A percentile compares a stretch with the other conserved stretches of the same genome.
These are phyloP conservation scores for Umimayanthus chanpuru DNA, from an alignment of 92 coral and sea anemone species.

Conservation along the genomic window DNA sequence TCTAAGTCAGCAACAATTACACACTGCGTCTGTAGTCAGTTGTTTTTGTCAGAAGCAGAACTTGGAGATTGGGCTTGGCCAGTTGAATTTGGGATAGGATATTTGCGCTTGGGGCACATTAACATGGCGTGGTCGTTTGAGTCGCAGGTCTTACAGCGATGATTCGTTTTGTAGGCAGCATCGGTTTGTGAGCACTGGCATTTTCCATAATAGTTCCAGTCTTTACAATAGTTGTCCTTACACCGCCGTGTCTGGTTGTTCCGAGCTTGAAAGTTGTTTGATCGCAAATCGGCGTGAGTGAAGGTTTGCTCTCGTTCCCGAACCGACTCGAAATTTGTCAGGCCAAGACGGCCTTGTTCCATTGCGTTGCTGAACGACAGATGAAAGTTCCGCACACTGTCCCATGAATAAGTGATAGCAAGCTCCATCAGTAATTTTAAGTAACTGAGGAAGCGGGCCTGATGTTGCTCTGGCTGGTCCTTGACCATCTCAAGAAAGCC, in stretches of 20 bases:
- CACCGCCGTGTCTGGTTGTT: neutral
- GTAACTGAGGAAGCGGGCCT: slow-evolving; percentile 33
- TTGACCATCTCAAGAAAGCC: slow-evolving; percentile 49
- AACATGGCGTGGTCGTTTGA: slow-evolving; percentile 48
- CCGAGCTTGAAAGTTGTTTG: slow-evolving; percentile 31
- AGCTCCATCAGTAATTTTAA: slow-evolving; percentile 52
- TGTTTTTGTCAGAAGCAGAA: neutral
- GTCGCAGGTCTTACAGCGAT: slow-evolving; percentile 57
- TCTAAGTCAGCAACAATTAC: slow-evolving; percentile 44
- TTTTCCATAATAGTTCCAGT: slow-evolving; percentile 55
- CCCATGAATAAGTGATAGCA: slow-evolving; percentile 50
- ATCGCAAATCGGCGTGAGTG: slow-evolving; percentile 57
- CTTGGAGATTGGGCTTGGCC: neutral
- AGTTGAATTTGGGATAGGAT: slow-evolving; percentile 41
- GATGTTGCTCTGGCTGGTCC: slow-evolving; percentile 34
- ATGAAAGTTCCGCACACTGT: slow-evolving; percentile 54
- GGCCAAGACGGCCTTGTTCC: slow-evolving; percentile 47
- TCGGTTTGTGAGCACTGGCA: slow-evolving; percentile 42
- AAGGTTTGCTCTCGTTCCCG: slow-evolving; percentile 56
- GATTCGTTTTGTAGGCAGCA: slow-evolving; percentile 40
- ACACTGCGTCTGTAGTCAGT: neutral
- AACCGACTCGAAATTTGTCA: slow-evolving; percentile 41
- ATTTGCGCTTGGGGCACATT: slow-evolving; percentile 52
- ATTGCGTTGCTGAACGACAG: slow-evolving; percentile 47
- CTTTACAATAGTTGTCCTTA: slow-evolving; percentile 50